These are phyloP conservation scores for Poecilia wingei DNA, from an alignment of 2,797 vertebrate genomes.

Conservation along the genomic window DNA sequence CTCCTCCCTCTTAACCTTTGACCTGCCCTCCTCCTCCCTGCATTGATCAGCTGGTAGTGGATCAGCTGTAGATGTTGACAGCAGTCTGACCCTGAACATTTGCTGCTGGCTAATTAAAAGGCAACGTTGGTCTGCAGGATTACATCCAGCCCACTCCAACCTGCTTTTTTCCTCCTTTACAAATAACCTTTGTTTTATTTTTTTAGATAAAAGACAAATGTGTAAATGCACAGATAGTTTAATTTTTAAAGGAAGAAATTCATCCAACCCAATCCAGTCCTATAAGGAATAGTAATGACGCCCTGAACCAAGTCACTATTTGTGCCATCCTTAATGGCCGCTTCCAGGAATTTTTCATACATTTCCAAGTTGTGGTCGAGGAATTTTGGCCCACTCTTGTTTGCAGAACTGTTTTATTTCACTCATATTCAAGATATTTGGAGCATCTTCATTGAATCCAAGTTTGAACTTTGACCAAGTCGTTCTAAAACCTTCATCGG, in stretches of 20 bases:
- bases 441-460: neutral
- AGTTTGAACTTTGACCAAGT: neutral
- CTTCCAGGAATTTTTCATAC: neutral
- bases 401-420: neutral
- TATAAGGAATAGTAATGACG: neutral
- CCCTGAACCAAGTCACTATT: neutral
- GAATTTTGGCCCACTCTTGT: neutral
- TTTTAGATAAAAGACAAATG: neutral
- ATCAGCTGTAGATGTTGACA: constrained; percentile 59
- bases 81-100: constrained; percentile 57
- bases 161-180: neutral
- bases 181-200: neutral
- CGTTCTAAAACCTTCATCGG: neutral
- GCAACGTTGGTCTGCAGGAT: constrained; percentile 43
- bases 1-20: constrained; percentile 18
- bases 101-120: constrained; percentile 67
- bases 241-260: neutral
- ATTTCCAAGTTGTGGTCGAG: neutral
- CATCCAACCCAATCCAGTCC: neutral
- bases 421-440: neutral
- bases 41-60: constrained; percentile 63
- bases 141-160: constrained; percentile 24
- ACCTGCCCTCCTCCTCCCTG: neutral
- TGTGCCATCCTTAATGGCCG: neutral
- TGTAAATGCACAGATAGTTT: neutral